A percentile compares a stretch with the other conserved stretches of the same genome.
These are phyloP conservation scores for Harpagoxenus sublaevis DNA, from an alignment of 2,888 invertebrate species.

Conservation along the genomic window DNA sequence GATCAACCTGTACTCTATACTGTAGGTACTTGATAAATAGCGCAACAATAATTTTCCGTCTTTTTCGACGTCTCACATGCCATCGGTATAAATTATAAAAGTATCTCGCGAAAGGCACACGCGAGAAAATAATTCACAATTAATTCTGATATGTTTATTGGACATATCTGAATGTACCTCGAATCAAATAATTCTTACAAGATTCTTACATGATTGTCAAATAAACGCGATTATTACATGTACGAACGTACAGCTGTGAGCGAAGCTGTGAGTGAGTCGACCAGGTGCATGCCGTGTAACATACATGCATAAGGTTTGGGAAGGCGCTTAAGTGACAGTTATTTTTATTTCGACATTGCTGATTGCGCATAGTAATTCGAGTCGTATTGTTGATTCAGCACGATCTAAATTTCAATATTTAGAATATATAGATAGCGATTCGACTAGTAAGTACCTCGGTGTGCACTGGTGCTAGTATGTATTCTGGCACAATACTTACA, in stretches of 20 bases:
- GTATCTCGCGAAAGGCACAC: not conserved
- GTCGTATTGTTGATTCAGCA: slow-evolving; percentile 37
- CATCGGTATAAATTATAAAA: not conserved
- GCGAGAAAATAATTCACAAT: slow-evolving; percentile 6
- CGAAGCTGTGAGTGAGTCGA: slow-evolving; percentile 50
- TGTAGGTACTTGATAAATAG: not conserved
- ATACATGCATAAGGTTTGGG: slow-evolving; percentile 30
- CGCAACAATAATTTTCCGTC: slow-evolving; percentile 11
- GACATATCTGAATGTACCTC: slow-evolving; percentile 1
- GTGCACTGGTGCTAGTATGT: slow-evolving; percentile 64
- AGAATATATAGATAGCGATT: slow-evolving; percentile 61
- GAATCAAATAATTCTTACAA: slow-evolving; percentile 7
- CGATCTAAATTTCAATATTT: slow-evolving; percentile 60
- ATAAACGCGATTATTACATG: too few relatives aligned
- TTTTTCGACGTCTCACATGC: not conserved
- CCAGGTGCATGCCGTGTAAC: slow-evolving; percentile 57
- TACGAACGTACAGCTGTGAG: slow-evolving; percentile 35
- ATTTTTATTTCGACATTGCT: slow-evolving; percentile 49
- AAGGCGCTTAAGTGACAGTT: slow-evolving; percentile 67
- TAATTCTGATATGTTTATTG: not conserved
- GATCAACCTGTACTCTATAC: not conserved
- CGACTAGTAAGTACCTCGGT: slow-evolving; percentile 60
- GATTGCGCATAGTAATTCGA: slow-evolving; percentile 58
- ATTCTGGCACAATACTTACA: slow-evolving; percentile 51
- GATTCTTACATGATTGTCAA: not conserved